These are phyloP conservation scores for Drosophila cracens DNA, from an alignment of 2,888 invertebrate genomes.

Conservation along the genomic window DNA sequence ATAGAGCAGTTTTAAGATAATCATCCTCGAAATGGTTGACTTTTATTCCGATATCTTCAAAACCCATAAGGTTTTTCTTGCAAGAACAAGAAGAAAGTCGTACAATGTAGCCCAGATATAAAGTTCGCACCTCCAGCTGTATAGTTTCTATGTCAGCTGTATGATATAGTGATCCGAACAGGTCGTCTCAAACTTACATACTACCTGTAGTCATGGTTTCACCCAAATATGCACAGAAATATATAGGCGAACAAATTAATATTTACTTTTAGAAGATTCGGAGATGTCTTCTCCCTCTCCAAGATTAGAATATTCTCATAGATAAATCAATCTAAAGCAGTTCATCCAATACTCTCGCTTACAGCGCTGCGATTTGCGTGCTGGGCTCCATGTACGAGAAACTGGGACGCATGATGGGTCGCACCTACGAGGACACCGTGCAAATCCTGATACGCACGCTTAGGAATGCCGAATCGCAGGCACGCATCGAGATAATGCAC, in stretches of 20 bases:
- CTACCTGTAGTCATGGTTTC: neutral
- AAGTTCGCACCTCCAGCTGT: too few relatives aligned
- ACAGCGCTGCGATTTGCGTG: slow-evolving; percentile 97
- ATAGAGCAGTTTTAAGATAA: neutral
- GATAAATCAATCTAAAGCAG: neutral
- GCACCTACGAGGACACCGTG: slow-evolving; percentile 99
- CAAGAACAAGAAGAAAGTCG: neutral
- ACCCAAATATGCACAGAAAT: neutral
- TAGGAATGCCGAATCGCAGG: slow-evolving; percentile 97
- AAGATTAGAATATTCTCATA: neutral
- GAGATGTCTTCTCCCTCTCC: neutral
- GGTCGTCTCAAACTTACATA: neutral
- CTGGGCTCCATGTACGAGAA: slow-evolving; percentile 99
- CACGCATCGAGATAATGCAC: slow-evolving; percentile 97
- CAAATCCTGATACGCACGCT: slow-evolving; percentile 95
- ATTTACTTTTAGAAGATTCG: neutral
- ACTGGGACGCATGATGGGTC: slow-evolving; percentile 98
- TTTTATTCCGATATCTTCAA: neutral
- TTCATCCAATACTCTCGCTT: slow-evolving; percentile 42
- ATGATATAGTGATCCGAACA: too few relatives aligned
- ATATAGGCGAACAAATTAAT: neutral
- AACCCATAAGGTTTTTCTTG: neutral
- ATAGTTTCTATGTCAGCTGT: too few relatives aligned
- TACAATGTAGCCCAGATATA: neutral
- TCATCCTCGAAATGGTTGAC: neutral